Conservation (phyloP, 2,888 invertebrate species). For the Cryptosula pallasiana region DNA sequence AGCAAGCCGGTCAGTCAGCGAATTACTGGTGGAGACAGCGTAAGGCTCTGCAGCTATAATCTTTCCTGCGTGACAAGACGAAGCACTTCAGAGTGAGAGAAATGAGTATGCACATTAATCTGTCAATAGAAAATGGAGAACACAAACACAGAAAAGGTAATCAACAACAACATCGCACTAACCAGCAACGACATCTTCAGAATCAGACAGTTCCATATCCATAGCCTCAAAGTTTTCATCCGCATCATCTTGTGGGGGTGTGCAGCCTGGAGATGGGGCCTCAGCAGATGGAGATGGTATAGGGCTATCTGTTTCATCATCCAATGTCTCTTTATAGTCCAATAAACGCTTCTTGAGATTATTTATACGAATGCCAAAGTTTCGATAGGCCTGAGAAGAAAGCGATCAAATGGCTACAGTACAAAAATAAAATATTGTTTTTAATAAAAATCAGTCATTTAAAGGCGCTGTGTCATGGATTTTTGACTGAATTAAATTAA, state of each 20-base stretch:
- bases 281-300: constrained; percentile 63
- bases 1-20: constrained; percentile 16
- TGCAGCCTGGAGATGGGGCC: constrained; percentile 72
- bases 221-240: constrained; percentile 39
- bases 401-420: not conserved
- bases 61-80: too few species aligned
- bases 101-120: not conserved
- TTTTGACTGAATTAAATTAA: too few species aligned
- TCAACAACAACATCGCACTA: not conserved
- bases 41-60: constrained; percentile 17
- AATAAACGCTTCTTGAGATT: constrained; percentile 78
- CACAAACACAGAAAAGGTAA: not conserved
- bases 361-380: constrained; percentile 82
- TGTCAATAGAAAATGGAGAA: not conserved
- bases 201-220: constrained; percentile 47
- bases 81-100: too few species aligned
- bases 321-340: constrained; percentile 69
- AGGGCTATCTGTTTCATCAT: constrained; percentile 59
- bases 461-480: too few species aligned
- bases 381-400: constrained; percentile 76
- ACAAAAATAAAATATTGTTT: too few species aligned
- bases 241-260: constrained; percentile 34
- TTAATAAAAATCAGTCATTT: too few species aligned
- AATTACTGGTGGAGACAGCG: not conserved
- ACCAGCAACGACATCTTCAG: constrained; percentile 28